Evolutionary conservation across 2,797 vertebrate species (phyloP).

Genomic region (Cephalopachus bancanus): DNA sequence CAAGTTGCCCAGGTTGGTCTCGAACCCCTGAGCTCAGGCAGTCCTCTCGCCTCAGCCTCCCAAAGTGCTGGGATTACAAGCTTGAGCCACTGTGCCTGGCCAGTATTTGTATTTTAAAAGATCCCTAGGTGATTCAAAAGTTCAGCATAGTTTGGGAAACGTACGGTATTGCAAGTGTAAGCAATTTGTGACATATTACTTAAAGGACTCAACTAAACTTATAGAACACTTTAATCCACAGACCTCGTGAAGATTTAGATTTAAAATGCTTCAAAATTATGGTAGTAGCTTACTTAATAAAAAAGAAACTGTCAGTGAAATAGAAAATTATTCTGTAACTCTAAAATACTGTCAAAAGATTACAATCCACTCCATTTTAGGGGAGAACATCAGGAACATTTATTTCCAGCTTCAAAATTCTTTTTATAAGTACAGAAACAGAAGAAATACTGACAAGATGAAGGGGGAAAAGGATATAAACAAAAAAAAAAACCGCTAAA

Average conservation of each 20-base stretch:
- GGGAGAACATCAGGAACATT: neutral
- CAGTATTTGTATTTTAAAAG: neutral
- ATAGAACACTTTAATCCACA: neutral
- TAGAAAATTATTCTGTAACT: constrained; percentile 58
- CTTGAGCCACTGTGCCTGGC: too few relatives aligned
- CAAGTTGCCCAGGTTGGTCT: too few relatives aligned
- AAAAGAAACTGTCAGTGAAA: constrained; percentile 37
- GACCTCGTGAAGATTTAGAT: neutral
- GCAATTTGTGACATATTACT: neutral
- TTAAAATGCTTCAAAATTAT: constrained; percentile 26
- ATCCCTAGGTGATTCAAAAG: constrained; percentile 15
- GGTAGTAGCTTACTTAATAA: constrained; percentile 25
- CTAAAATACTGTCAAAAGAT: constrained; percentile 47
- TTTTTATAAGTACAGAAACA: constrained; percentile 74
- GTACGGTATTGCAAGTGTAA: neutral
- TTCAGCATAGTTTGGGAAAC: constrained; percentile 33
- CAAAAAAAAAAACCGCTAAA: constrained; percentile 74
- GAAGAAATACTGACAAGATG: constrained; percentile 6
- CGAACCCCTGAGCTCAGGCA: too few relatives aligned
- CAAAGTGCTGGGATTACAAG: too few relatives aligned
- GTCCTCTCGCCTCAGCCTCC: too few relatives aligned
- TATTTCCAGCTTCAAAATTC: constrained; percentile 72
- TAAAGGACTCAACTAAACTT: constrained; percentile 1
- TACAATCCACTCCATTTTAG: neutral
- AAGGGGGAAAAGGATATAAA: constrained; percentile 78